phyloP scores from a whole-genome alignment of 2,113 vertebrate genomes.

The Motacilla tschutschensis region DNA sequence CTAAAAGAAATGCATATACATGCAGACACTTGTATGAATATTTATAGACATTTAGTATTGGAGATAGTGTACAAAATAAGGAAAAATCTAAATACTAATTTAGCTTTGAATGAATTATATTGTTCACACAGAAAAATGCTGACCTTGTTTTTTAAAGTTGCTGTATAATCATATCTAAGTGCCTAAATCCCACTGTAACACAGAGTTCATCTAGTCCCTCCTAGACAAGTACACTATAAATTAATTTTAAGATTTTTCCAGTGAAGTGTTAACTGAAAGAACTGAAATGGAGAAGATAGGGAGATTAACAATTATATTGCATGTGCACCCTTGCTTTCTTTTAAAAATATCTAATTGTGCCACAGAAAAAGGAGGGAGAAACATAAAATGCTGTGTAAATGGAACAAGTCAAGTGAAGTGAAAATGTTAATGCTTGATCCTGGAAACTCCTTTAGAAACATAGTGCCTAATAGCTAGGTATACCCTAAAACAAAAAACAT shows the following conservation, averaged over 20 bases:
- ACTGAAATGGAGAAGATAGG: not conserved
- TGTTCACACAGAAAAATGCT: not conserved
- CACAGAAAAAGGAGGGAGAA: not conserved
- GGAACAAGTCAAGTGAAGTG: not conserved
- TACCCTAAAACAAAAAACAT: not conserved
- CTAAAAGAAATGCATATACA: not conserved
- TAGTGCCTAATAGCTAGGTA: not conserved
- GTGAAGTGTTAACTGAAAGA: not conserved
- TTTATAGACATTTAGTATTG: not conserved
- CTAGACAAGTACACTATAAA: not conserved
- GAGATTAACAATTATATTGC: not conserved
- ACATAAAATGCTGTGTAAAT: not conserved
- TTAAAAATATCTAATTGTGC: not conserved
- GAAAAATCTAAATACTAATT: not conserved
- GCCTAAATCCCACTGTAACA: not conserved
- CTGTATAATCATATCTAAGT: not conserved
- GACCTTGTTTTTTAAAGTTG: not conserved
- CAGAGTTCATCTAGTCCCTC: not conserved
- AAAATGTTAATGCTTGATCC: not conserved
- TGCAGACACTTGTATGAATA: not conserved
- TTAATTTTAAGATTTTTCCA: not conserved
- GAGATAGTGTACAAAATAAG: not conserved
- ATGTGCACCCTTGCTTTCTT: not conserved
- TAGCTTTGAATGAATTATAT: not conserved
- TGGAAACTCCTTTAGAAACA: not conserved